phyloP scores from a whole-genome alignment of 2,888 invertebrate species.

The Eudemis profundana region DNA sequence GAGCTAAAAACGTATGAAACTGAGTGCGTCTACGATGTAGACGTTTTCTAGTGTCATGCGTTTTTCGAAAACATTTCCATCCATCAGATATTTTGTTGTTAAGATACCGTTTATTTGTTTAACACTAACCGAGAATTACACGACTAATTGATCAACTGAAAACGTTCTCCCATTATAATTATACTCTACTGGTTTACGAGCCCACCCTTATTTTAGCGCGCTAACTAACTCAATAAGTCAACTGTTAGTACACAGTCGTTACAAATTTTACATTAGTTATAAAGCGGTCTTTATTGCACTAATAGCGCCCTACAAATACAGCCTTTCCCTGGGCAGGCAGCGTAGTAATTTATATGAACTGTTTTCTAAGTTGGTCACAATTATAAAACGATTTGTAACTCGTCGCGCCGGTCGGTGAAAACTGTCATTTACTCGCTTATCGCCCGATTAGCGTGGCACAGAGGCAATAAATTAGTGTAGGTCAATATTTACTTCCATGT shows the following conservation, averaged over 20 bases:
- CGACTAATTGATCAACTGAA: neutral
- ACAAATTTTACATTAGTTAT: slow-evolving; percentile 14
- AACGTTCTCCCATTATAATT: neutral
- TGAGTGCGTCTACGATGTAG: slow-evolving; percentile 35
- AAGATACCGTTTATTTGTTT: neutral
- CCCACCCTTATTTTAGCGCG: neutral
- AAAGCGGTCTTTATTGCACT: slow-evolving; percentile 8
- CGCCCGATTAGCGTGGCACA: slow-evolving; percentile 19
- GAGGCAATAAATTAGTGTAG: slow-evolving; percentile 17
- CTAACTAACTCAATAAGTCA: neutral
- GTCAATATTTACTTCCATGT: slow-evolving; percentile 19
- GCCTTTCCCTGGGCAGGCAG: slow-evolving; percentile 29
- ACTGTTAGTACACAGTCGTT: neutral
- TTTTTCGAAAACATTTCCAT: neutral
- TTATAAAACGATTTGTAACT: slow-evolving; percentile 39
- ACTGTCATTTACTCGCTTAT: slow-evolving; percentile 34
- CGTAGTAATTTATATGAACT: slow-evolving; percentile 33
- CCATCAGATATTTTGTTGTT: slow-evolving; percentile 3
- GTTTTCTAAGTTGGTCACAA: slow-evolving; percentile 35
- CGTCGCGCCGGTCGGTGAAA: slow-evolving; percentile 24
- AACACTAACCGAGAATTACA: too few relatives aligned
- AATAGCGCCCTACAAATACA: slow-evolving; percentile 25
- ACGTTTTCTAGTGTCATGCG: slow-evolving; percentile 28
- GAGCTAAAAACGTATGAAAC: slow-evolving; percentile 25
- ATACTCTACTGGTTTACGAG: neutral